Evolutionary conservation across 2,113 vertebrate species (phyloP).

Genomic region (Todiramphus chloris): DNA sequence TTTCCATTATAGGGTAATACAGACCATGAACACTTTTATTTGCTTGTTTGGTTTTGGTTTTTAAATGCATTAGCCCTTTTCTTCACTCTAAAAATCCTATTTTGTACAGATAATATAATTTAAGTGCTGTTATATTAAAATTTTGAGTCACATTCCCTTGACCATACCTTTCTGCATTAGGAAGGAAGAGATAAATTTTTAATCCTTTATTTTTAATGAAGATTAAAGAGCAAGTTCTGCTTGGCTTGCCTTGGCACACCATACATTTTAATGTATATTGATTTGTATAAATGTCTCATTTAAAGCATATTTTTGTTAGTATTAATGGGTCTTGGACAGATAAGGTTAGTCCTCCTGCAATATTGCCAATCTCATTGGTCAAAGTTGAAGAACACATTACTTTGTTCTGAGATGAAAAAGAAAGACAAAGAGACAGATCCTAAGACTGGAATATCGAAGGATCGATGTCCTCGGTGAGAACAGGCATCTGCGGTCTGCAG

Average conservation of each 20-base stretch:
- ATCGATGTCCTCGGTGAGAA: not conserved
- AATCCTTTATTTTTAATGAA: conserved; percentile 58
- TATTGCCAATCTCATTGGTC: not conserved
- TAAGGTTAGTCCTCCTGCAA: not conserved
- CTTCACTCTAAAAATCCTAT: not conserved
- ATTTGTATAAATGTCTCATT: conserved; percentile 63
- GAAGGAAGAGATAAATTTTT: conserved; percentile 40
- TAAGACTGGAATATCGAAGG: not conserved
- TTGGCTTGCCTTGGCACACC: conserved; percentile 34
- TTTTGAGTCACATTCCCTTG: not conserved
- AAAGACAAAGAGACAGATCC: not conserved
- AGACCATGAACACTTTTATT: not conserved
- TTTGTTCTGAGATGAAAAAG: conserved; percentile 29
- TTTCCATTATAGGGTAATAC: not conserved
- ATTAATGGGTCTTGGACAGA: conserved; percentile 52
- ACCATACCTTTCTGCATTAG: not conserved
- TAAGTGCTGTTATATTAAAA: not conserved
- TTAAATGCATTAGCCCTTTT: not conserved
- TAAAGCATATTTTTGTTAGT: conserved; percentile 39
- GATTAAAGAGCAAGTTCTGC: conserved; percentile 50
- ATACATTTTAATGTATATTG: conserved; percentile 67
- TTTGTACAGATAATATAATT: not conserved
- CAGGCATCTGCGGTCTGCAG: not conserved
- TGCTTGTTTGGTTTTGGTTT: not conserved
- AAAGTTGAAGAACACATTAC: conserved; percentile 32